Conservation (phyloP, 2,113 vertebrate species). For the Sphyrna mokarran region DNA sequence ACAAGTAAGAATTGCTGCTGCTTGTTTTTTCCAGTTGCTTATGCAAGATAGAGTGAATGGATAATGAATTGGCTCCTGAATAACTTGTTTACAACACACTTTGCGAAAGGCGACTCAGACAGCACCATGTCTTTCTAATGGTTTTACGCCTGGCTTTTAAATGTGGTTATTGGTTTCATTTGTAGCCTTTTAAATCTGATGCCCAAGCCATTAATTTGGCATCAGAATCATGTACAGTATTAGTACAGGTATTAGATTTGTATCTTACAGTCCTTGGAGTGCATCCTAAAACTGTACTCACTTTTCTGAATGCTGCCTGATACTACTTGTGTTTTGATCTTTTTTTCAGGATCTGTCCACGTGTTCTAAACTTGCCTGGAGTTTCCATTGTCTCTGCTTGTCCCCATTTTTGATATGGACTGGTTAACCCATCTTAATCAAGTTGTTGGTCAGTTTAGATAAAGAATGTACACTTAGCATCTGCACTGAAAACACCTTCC, state of each 20-base stretch:
- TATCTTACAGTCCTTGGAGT: background rate
- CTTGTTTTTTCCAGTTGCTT: background rate
- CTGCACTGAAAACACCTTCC: background rate
- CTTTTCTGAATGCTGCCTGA: background rate
- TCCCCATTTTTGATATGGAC: background rate
- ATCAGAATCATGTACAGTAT: background rate
- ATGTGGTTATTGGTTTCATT: background rate
- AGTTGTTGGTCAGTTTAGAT: too few species aligned
- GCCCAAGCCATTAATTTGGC: background rate
- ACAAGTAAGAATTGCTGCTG: background rate
- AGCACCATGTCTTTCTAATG: background rate
- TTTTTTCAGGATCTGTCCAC: background rate
- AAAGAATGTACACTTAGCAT: too few species aligned
- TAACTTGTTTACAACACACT: background rate
- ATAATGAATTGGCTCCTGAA: background rate
- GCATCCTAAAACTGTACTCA: background rate
- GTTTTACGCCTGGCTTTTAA: background rate
- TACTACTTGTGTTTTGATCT: background rate
- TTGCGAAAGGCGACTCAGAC: background rate
- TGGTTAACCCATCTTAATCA: too few species aligned
- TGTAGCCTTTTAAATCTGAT: background rate
- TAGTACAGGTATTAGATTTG: background rate
- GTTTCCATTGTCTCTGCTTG: background rate
- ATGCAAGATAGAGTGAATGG: background rate
- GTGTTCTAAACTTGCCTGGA: background rate